Base-by-base conservation (phyloP, 2,113 vertebrate genomes). In the Thryonomys swinderianus region DNA sequence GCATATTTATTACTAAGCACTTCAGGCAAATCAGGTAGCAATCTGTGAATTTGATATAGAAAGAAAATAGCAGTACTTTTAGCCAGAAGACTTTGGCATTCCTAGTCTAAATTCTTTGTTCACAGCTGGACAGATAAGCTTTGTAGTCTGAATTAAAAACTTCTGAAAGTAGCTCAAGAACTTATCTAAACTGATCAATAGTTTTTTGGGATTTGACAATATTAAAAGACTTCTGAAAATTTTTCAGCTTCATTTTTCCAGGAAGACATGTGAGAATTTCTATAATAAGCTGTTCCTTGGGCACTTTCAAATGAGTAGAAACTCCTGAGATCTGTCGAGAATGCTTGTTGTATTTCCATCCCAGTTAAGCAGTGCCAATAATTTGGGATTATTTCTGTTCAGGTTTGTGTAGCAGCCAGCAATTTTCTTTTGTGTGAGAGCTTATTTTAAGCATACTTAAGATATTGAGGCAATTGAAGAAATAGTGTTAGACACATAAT, bases 141-240 rank as follows among this genome's bases (percentile, higher is more conserved):
- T 76, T 87, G 45, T 45, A 74, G 74, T 88, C 34, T 92, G 27
- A 90, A 90, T 97, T 79, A 79, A 61, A 91, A 88, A 11, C 0
- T 93, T 88, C 25, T 95, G 61, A 95, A 90, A 57, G 30, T 40
- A 91, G 51, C 45, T 90, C 25, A 51, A 40, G 93, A 73, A 71
- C 40, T 91, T 86, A 92, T 13, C 17, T 84, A 83, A 90, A 64
- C 34, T 86, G 25, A 90, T 91, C 85, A 87, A n/a, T 85, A 81
- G 18, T 9, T 83, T 30, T 96, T 76, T 48, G 73, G 55, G 62
- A 48, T 97, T 93, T 96, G 34, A 87, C 91, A 87, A 85, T 79
- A 91, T 45, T 91, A 91, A 32, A 5, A 45, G 69, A 86, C 23
- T 37, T 93, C 10, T 80, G 51, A 92, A 95, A 88, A 74, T 74